Evolutionary conservation across 2,888 invertebrate genomes (phyloP), one percentile per base, ranked within the genome.

Genomic region (Cephus rjabovi): DNA sequence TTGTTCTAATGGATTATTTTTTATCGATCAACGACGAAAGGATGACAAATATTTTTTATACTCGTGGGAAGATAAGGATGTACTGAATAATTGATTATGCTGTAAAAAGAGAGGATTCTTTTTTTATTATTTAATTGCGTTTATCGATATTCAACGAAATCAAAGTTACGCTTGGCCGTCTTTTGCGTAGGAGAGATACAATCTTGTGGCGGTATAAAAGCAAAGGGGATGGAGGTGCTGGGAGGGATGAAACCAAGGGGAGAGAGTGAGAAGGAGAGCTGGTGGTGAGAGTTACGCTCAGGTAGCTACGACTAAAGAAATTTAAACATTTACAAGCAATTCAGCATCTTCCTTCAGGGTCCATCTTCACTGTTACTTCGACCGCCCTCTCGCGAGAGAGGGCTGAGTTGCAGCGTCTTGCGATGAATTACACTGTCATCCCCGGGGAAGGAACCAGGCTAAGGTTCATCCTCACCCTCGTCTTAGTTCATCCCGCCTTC

Each of bases 401-500:
- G 74, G 74, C 74, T 35, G n/a, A 34, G 74, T n/a, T 12, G 35
- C n/a, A 74, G 34, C 74, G 34, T 74, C 74, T 74, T 34, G 74
- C 74, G 74, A 74, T 74, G 74, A 74, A 74, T 56, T 56, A 56
- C 56, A 23, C 56, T 56, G 23, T 56, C 56, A 56, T 56, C 56
- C 56, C 56, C 56, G 23, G 56, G 56, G 56, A 56, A 56, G 34
- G 34, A 33, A 15, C n/a, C 33, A 12, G 37, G 40, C 35, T 33
- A 30, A 78, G 80, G 80, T 75, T 81, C 81, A 76, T 79, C 76
- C 79, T 80, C 75, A 76, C 76, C 76, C 76, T 80, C 79, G 78
- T 78, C 82, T 82, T 79, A 79, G 79, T 75, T 79, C 80, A 81
- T 78, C 79, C 79, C 81, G 81, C 81, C 80, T 82, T 80, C 81